phyloP scores from a whole-genome alignment of 2,888 invertebrate species.

The Diplazon laetatorius region DNA sequence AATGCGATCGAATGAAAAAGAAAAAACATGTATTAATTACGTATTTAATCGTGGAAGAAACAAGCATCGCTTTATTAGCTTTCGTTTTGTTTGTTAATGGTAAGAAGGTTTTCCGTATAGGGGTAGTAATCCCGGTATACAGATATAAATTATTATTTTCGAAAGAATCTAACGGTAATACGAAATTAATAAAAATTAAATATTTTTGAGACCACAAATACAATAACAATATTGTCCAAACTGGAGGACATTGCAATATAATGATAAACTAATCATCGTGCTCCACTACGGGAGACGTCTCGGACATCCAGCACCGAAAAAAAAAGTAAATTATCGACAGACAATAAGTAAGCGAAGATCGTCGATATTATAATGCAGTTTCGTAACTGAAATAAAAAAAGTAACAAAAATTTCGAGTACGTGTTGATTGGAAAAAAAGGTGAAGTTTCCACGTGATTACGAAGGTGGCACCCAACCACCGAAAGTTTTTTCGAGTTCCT shows the following conservation, averaged over 20 bases:
- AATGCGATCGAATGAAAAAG: too few species aligned
- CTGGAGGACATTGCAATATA: too few species aligned
- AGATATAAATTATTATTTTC: too few species aligned
- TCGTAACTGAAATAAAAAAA: neutral
- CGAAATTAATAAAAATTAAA: neutral
- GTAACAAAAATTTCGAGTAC: slow-evolving; percentile 6
- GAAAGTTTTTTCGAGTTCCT: slow-evolving; percentile 87
- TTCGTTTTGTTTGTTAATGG: too few species aligned
- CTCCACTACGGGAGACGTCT: neutral
- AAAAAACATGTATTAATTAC: too few species aligned
- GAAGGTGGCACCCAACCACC: slow-evolving; percentile 89
- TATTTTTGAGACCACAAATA: neutral
- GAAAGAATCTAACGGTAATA: neutral
- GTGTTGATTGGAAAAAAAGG: neutral
- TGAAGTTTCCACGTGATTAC: slow-evolving; percentile 52
- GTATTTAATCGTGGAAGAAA: too few species aligned
- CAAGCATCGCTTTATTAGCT: too few species aligned
- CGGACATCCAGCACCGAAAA: slow-evolving; percentile 44
- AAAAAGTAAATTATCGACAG: slow-evolving; percentile 11
- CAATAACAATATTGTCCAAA: neutral
- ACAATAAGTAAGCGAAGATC: neutral
- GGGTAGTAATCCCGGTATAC: too few species aligned
- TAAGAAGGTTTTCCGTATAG: too few species aligned
- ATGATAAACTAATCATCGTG: neutral
- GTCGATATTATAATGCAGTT: neutral